These are phyloP conservation scores for Pseudomugil gertrudae DNA, from an alignment of 2,797 vertebrate genomes.

Conservation along the genomic window DNA sequence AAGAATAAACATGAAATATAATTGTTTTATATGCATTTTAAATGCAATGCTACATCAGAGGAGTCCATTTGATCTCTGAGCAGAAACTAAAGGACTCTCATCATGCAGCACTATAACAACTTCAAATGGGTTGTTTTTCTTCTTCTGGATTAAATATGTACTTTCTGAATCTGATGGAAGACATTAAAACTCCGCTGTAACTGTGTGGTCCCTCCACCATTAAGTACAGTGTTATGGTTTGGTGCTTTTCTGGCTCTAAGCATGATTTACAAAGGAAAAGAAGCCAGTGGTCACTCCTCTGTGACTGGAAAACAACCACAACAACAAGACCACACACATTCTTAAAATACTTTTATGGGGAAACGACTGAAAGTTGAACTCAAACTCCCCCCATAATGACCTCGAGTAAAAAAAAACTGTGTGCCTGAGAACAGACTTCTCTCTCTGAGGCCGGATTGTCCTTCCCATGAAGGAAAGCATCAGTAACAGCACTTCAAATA, in stretches of 20 bases:
- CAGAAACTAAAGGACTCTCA: slow-evolving; percentile 1
- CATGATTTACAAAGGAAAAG: slow-evolving; percentile 7
- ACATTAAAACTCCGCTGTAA: slow-evolving; percentile 9
- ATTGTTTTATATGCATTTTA: background rate
- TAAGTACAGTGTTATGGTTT: slow-evolving; percentile 13
- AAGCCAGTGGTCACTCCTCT: background rate
- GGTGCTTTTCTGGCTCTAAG: background rate
- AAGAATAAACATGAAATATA: background rate
- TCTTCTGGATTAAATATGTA: background rate
- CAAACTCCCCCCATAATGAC: background rate
- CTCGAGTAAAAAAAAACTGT: background rate
- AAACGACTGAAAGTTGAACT: slow-evolving; percentile 4
- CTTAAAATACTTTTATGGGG: background rate
- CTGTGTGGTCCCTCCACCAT: slow-evolving; percentile 39
- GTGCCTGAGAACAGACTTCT: background rate
- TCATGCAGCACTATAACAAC: background rate
- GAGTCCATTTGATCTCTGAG: background rate
- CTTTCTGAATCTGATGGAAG: slow-evolving; percentile 16
- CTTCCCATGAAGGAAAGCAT: background rate
- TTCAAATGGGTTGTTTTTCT: slow-evolving; percentile 12
- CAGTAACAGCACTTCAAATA: background rate
- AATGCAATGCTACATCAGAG: background rate
- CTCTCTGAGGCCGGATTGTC: background rate
- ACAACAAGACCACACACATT: slow-evolving; percentile 25
- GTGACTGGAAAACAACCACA: background rate